Evolutionary conservation across 2,888 invertebrate genomes (phyloP).

Genomic region (Drosophila ustulata): DNA sequence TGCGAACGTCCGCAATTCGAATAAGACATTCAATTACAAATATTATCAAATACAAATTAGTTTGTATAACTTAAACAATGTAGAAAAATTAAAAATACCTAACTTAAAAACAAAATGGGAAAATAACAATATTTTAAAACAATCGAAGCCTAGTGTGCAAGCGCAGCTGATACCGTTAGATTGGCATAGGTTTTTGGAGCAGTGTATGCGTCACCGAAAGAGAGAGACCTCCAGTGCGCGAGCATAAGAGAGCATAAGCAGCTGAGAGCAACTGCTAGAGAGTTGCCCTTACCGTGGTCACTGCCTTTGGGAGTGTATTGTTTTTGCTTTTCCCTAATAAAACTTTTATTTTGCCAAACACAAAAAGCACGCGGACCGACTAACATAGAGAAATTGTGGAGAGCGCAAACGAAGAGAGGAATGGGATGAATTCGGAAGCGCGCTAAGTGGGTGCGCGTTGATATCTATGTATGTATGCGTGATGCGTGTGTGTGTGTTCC

Average conservation of each 20-base stretch:
- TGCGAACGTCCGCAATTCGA: neutral
- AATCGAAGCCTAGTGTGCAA: conserved; percentile 3
- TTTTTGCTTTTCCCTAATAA: conserved; percentile 37
- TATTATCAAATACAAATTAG: neutral
- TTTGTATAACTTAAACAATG: neutral
- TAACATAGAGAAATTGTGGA: conserved; percentile 14
- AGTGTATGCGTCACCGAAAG: conserved; percentile 29
- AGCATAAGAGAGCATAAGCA: conserved; percentile 15
- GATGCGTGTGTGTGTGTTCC: conserved; percentile 25
- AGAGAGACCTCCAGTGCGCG: conserved; percentile 36
- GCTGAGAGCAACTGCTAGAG: conserved; percentile 37
- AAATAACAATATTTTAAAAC: neutral
- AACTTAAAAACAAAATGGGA: neutral
- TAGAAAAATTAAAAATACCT: neutral
- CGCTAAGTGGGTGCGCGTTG: conserved; percentile 55
- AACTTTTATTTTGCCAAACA: conserved; percentile 68
- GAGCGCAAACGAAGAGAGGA: conserved; percentile 3
- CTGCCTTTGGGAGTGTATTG: conserved; percentile 37
- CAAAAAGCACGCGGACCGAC: conserved; percentile 58
- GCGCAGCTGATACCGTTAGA: conserved; percentile 11
- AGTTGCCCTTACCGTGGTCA: conserved; percentile 15
- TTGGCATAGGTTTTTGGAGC: conserved; percentile 17
- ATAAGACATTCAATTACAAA: neutral
- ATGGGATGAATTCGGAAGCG: conserved; percentile 19
- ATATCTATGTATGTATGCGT: conserved; percentile 19